These are phyloP conservation scores for Gonatopus flavifemur DNA, from an alignment of 1,140 invertebrate species.

Conservation along the genomic window DNA sequence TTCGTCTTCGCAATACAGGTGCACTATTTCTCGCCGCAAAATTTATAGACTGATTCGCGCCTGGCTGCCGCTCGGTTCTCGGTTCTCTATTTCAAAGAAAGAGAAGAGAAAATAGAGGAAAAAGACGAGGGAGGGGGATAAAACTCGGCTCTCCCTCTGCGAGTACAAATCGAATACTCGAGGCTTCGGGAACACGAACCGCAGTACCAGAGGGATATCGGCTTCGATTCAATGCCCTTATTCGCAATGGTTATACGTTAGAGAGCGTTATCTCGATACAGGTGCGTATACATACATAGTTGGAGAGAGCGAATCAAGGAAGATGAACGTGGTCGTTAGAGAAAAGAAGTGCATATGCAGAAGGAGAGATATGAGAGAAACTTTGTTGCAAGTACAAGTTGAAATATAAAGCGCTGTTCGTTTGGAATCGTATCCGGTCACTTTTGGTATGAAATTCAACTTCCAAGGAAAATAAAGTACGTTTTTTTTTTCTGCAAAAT, in stretches of 20 bases:
- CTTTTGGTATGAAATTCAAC: slow-evolving; percentile 19
- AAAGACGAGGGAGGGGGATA: not conserved
- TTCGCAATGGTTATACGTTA: slow-evolving; percentile 32
- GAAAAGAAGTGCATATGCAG: slow-evolving; percentile 32
- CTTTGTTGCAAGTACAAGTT: not conserved
- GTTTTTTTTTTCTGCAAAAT: too few relatives aligned
- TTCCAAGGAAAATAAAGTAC: too few relatives aligned
- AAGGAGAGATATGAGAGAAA: too few relatives aligned
- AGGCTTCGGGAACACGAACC: slow-evolving; percentile 15
- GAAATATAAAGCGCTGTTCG: slow-evolving; percentile 10
- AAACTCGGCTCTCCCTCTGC: slow-evolving; percentile 9
- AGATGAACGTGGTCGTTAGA: slow-evolving; percentile 33
- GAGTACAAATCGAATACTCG: not conserved
- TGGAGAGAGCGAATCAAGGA: too few relatives aligned
- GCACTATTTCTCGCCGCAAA: slow-evolving; percentile 20
- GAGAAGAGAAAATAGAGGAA: not conserved
- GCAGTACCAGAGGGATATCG: slow-evolving; percentile 22
- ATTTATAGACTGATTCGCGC: slow-evolving; percentile 31
- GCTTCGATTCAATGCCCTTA: slow-evolving; percentile 48
- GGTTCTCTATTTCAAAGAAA: too few relatives aligned
- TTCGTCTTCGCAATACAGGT: slow-evolving; percentile 12
- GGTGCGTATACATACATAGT: slow-evolving; percentile 39
- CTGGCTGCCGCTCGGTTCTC: not conserved
- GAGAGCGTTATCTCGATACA: slow-evolving; percentile 41
- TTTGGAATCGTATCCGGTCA: not conserved